Evolutionary conservation across 2,797 vertebrate genomes (phyloP).

Genomic region (Clarias platycephalus): DNA sequence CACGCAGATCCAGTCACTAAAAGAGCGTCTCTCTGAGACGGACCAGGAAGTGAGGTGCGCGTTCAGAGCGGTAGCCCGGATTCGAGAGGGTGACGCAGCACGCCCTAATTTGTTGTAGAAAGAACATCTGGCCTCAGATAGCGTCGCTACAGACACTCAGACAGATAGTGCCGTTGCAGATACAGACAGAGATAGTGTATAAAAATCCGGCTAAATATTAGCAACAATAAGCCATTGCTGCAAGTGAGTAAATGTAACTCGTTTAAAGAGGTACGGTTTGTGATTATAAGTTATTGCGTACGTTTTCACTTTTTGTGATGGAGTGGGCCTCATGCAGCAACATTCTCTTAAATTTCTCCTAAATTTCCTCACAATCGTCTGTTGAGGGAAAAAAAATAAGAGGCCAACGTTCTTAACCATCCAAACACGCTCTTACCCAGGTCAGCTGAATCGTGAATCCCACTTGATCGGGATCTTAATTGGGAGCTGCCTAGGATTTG

Average conservation of each 20-base stretch:
- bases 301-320: too few relatives aligned
- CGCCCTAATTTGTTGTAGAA: neutral
- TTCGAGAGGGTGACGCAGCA: too few relatives aligned
- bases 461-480: too few relatives aligned
- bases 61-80: neutral
- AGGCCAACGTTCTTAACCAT: too few relatives aligned
- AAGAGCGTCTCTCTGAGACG: conserved; percentile 76
- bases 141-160: neutral
- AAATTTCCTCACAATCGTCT: too few relatives aligned
- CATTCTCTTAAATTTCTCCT: too few relatives aligned
- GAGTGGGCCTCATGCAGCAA: too few relatives aligned
- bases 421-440: too few relatives aligned
- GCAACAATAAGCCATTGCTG: neutral
- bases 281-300: neutral
- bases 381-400: too few relatives aligned
- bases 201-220: too few relatives aligned
- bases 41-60: conserved; percentile 86
- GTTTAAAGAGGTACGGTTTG: neutral
- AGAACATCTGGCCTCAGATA: neutral
- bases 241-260: neutral
- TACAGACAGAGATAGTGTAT: neutral
- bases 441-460: too few relatives aligned
- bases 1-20: conserved; percentile 78
- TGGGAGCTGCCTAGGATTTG: too few relatives aligned
- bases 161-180: neutral